A percentile compares a stretch with the other conserved stretches of the same genome.
Evolutionary conservation across 2,888 invertebrate genomes (phyloP).

Genomic region (Andrena bucephala): DNA sequence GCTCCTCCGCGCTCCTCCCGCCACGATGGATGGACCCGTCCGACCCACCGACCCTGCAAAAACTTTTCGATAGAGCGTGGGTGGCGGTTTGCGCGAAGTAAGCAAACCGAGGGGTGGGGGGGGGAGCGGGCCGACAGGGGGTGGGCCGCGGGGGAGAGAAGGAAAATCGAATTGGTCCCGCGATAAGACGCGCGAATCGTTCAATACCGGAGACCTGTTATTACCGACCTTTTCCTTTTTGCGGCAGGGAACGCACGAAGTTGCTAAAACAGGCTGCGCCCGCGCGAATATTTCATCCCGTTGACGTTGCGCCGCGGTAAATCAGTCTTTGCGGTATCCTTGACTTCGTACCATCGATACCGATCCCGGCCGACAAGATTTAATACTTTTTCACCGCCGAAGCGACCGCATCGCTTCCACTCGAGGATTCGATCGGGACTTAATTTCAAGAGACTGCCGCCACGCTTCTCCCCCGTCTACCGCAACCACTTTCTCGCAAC

Average conservation of each 20-base stretch:
- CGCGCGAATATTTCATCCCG: constrained; percentile 56
- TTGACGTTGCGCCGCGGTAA: constrained; percentile 58
- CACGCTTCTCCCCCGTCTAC: neutral
- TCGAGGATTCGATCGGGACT: neutral
- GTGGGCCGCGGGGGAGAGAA: neutral
- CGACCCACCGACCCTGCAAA: constrained; percentile 66
- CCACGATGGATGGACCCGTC: constrained; percentile 74
- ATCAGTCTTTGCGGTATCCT: constrained; percentile 52
- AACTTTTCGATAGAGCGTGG: constrained; percentile 59
- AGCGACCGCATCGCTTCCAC: neutral
- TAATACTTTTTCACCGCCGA: constrained; percentile 16
- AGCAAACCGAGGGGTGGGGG: constrained; percentile 47
- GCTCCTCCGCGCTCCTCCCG: constrained; percentile 50
- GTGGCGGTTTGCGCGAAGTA: constrained; percentile 59
- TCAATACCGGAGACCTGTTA: constrained; percentile 62
- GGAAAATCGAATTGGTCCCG: constrained; percentile 55
- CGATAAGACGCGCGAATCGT: constrained; percentile 66
- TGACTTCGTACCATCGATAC: constrained; percentile 48
- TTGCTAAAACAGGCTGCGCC: constrained; percentile 58
- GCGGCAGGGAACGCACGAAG: constrained; percentile 35
- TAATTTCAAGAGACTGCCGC: constrained; percentile 5
- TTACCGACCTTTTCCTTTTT: constrained; percentile 52
- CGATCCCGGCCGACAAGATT: constrained; percentile 35
- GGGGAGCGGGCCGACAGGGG: neutral
- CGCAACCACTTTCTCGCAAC: neutral